Percentiles rank a stretch among this genome's conserved stretches.
Evolutionary conservation across 2,888 invertebrate species (phyloP).

Genomic region (Alentia gelatinosa): DNA sequence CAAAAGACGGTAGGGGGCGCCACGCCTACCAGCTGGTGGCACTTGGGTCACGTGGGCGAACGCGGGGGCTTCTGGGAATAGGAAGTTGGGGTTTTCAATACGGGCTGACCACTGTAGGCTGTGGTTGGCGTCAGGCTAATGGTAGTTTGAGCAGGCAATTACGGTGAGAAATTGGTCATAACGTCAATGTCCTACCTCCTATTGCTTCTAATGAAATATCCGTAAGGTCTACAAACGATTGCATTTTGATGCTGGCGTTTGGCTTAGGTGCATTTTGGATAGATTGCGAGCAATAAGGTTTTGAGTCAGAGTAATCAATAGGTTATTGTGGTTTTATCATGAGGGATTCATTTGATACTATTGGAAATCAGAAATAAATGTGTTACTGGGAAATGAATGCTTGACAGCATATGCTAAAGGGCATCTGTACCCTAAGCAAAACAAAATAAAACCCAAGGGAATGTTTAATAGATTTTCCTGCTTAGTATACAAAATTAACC

Average conservation of each 20-base stretch:
- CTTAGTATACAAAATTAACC: no score
- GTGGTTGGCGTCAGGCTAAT: not conserved
- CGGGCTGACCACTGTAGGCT: not conserved
- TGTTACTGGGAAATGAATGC: no score
- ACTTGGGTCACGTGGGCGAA: not conserved
- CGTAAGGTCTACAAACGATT: not conserved
- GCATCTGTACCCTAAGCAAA: no score
- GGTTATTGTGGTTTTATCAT: no score
- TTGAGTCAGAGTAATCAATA: no score
- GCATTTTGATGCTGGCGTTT: not conserved
- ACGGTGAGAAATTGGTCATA: not conserved
- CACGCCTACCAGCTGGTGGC: constrained; percentile 21
- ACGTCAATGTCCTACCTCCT: not conserved
- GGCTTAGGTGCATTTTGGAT: not conserved
- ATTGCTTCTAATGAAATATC: not conserved
- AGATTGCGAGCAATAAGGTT: no score
- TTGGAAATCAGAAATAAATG: no score
- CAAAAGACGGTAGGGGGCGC: not conserved
- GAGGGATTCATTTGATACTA: no score
- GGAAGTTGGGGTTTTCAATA: not conserved
- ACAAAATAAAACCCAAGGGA: no score
- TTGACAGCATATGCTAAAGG: no score
- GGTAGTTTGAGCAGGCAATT: not conserved
- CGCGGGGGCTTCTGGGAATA: not conserved
- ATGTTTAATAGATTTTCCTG: no score